phyloP scores from a whole-genome alignment of 2,797 vertebrate genomes.

The Caiman crocodilus region DNA sequence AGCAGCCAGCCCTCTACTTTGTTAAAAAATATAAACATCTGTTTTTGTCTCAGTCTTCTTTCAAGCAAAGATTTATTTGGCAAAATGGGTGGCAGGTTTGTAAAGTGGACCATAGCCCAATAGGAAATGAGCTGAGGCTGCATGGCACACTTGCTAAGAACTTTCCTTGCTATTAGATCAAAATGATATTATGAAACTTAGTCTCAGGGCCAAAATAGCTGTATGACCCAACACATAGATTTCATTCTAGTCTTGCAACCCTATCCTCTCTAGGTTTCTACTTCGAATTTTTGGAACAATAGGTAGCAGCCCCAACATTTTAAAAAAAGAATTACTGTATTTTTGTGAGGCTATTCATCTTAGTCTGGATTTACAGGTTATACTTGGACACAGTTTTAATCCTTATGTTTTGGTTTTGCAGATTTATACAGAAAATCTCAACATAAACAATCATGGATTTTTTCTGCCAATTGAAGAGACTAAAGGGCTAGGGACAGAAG shows the following conservation, averaged over 20 bases:
- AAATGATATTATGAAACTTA: neutral
- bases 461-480: neutral
- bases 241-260: neutral
- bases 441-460: neutral
- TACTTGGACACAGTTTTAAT: neutral
- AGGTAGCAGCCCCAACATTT: neutral
- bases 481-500: neutral
- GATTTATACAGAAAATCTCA: neutral
- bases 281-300: neutral
- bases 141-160: neutral
- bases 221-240: neutral
- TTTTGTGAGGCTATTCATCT: neutral
- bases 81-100: neutral
- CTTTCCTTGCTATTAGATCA: neutral
- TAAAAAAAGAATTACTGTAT: neutral
- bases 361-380: neutral
- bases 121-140: neutral
- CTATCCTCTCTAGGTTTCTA: fast-evolving
- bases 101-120: neutral
- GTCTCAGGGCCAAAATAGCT: neutral
- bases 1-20: neutral
- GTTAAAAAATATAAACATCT: neutral
- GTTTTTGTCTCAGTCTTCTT: neutral
- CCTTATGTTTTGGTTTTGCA: neutral
- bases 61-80: neutral